Percentiles rank a stretch among this genome's conserved stretches.
These are phyloP conservation scores for Sciaenops ocellatus DNA, from an alignment of 2,797 vertebrate genomes.

Conservation along the genomic window DNA sequence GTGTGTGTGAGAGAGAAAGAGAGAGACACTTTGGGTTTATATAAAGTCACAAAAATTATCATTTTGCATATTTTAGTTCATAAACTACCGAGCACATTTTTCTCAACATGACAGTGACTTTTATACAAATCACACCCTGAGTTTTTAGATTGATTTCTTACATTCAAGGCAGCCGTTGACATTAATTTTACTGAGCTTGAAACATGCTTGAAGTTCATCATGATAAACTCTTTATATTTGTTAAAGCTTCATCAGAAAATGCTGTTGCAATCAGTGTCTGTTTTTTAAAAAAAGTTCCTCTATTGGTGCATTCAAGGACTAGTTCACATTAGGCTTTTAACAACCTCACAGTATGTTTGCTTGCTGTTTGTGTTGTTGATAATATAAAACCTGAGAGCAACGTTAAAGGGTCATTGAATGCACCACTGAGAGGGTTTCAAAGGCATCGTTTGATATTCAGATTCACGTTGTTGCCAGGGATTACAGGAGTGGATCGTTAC, in stretches of 20 bases:
- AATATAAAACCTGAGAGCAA: background rate
- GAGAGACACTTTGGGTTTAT: conserved; percentile 1
- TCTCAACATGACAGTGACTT: background rate
- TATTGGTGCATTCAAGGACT: conserved; percentile 16
- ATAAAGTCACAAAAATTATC: background rate
- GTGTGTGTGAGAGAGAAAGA: background rate
- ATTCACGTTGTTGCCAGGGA: background rate
- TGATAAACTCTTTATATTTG: conserved; percentile 1
- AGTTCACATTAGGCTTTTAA: background rate
- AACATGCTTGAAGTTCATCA: background rate
- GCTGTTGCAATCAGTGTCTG: background rate
- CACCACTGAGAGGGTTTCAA: conserved; percentile 1
- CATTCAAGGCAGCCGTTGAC: background rate
- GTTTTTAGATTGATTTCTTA: background rate
- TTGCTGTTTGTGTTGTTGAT: background rate
- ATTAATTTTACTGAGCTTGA: background rate
- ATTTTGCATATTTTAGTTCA: conserved; percentile 9
- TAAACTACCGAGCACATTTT: background rate
- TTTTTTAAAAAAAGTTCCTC: background rate
- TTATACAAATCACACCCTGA: background rate
- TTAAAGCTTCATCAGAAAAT: background rate
- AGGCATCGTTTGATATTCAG: background rate
- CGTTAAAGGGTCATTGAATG: conserved; percentile 23
- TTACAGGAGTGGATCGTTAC: background rate
- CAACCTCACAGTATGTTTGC: background rate